These are phyloP conservation scores for Sinonovacula constricta DNA, from an alignment of 1,140 invertebrate species.

Conservation along the genomic window DNA sequence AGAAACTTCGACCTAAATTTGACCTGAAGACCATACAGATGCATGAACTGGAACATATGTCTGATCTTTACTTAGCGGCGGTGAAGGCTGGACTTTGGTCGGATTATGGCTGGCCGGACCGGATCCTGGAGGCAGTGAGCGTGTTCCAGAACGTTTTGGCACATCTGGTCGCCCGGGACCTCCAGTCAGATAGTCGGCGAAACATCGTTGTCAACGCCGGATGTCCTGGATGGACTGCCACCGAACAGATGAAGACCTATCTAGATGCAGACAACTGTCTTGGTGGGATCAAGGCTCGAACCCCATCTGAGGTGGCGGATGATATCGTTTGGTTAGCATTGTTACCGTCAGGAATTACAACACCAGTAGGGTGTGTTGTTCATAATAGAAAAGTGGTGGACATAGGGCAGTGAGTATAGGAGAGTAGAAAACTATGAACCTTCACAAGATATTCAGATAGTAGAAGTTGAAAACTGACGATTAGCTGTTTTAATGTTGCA, in stretches of 20 bases:
- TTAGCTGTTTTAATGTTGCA: too few species aligned
- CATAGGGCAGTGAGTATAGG: too few species aligned
- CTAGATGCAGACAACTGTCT: constrained; percentile 39
- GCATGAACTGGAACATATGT: constrained; percentile 39
- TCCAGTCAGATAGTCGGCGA: constrained; percentile 15
- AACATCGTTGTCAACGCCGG: constrained; percentile 53
- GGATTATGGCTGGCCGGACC: constrained; percentile 55
- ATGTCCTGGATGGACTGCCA: constrained; percentile 52
- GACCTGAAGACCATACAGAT: constrained; percentile 27
- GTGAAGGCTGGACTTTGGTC: constrained; percentile 38
- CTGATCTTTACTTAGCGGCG: constrained; percentile 41
- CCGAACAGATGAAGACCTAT: constrained; percentile 34
- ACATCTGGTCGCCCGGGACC: constrained; percentile 19
- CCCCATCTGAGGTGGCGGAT: constrained; percentile 44
- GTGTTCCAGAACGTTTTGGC: constrained; percentile 32
- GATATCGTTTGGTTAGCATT: constrained; percentile 47
- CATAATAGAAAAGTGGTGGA: constrained; percentile 31
- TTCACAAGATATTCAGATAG: too few species aligned
- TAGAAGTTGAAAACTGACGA: too few species aligned
- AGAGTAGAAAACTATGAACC: too few species aligned
- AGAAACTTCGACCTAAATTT: constrained; percentile 22
- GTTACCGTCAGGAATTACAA: constrained; percentile 29
- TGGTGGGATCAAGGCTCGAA: constrained; percentile 28
- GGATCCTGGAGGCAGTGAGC: constrained; percentile 28
- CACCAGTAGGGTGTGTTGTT: constrained; percentile 44